A percentile compares a stretch with the other conserved stretches of the same genome.
Evolutionary conservation across 2,797 vertebrate species (phyloP).

Genomic region (Anomalospiza imberbis): DNA sequence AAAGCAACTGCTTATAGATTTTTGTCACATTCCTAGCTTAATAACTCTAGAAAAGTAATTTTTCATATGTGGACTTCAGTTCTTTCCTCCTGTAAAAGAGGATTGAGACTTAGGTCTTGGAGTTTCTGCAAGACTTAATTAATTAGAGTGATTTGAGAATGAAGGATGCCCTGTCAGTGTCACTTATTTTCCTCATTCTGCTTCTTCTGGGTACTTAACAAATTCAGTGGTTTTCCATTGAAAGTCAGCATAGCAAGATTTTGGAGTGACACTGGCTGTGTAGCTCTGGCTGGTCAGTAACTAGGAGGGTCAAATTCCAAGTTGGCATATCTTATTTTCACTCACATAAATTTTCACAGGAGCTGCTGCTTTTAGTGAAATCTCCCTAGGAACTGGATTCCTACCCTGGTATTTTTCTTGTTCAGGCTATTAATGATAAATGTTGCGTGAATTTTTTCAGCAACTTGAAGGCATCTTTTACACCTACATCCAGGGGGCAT

Average conservation of each 20-base stretch:
- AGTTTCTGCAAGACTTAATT: constrained; percentile 33
- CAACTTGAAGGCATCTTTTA: neutral
- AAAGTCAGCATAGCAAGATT: neutral
- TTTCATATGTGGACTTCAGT: neutral
- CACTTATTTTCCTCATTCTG: neutral
- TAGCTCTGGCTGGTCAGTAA: constrained; percentile 33
- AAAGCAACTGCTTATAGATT: neutral
- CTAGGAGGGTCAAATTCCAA: constrained; percentile 23
- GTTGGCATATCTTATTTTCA: neutral
- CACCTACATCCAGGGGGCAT: neutral
- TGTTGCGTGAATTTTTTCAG: neutral
- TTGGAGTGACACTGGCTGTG: neutral
- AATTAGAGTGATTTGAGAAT: constrained; percentile 34
- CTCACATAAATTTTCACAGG: neutral
- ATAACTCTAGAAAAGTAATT: neutral
- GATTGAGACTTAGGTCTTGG: neutral
- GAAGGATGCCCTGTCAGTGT: constrained; percentile 12
- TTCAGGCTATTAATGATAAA: neutral
- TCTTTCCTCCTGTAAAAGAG: neutral
- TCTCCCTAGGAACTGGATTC: neutral
- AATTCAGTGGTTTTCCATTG: constrained; percentile 27
- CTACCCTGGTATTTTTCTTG: neutral
- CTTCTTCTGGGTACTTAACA: neutral
- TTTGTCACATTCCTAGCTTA: neutral
- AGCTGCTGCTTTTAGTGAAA: neutral